Conservation (phyloP, 2,113 vertebrate genomes). For the Toxostoma redivivum region DNA sequence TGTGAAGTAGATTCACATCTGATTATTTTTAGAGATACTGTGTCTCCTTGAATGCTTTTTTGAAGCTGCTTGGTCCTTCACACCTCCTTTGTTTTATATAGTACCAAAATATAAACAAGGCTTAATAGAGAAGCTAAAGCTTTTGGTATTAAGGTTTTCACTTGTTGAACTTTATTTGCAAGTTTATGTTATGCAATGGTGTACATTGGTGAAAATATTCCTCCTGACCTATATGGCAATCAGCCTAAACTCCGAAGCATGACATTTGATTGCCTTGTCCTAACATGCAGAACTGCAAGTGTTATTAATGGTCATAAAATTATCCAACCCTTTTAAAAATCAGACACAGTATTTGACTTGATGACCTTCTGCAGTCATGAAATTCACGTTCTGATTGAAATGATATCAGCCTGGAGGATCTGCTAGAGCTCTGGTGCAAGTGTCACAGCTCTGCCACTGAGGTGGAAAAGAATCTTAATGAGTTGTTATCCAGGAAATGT, state of each 20-base stretch:
- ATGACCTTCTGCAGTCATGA: conserved; percentile 54
- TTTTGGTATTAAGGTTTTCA: conserved; percentile 17
- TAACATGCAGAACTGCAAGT: conserved; percentile 54
- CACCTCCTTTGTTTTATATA: background rate
- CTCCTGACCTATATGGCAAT: conserved; percentile 32
- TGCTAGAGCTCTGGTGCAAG: conserved; percentile 25
- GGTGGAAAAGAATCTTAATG: conserved; percentile 46
- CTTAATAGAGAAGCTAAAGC: conserved; percentile 20
- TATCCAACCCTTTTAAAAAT: conserved; percentile 61
- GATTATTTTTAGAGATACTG: background rate
- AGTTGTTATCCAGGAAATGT: background rate
- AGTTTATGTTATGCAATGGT: conserved; percentile 11
- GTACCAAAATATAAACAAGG: background rate
- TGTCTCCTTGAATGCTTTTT: background rate
- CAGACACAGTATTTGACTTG: conserved; percentile 59
- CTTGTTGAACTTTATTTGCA: background rate
- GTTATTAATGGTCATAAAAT: conserved; percentile 66
- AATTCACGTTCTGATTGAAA: conserved; percentile 52
- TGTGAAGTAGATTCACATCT: background rate
- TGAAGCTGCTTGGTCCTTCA: background rate
- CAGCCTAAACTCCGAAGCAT: background rate
- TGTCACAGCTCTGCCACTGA: conserved; percentile 42
- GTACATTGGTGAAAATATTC: background rate
- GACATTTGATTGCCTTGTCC: conserved; percentile 58
- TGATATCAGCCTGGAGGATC: conserved; percentile 44